These are phyloP conservation scores for Antheraea mylitta DNA, from an alignment of 1,140 invertebrate species.

Conservation along the genomic window DNA sequence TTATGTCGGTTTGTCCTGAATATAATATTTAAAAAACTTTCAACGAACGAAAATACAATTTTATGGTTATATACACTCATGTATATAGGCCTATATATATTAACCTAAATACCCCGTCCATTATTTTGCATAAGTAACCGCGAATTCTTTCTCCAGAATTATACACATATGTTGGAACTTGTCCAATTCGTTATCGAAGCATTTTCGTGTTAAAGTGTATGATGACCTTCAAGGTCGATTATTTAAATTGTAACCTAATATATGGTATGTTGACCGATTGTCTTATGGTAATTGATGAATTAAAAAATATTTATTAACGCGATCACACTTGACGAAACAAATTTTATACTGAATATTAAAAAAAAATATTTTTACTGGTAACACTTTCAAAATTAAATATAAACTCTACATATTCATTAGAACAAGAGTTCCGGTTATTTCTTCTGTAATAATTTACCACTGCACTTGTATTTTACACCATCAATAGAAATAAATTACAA, in stretches of 20 bases:
- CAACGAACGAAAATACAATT: background rate
- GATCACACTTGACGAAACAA: too few species aligned
- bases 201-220: background rate
- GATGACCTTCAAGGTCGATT: constrained; percentile 10
- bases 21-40: too few species aligned
- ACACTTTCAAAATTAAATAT: too few species aligned
- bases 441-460: too few species aligned
- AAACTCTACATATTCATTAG: too few species aligned
- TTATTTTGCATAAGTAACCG: background rate
- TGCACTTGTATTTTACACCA: too few species aligned
- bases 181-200: constrained; percentile 29
- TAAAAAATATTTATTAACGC: background rate
- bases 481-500: too few species aligned
- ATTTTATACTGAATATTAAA: too few species aligned
- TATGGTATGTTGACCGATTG: background rate
- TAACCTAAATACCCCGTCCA: background rate
- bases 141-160: constrained; percentile 20
- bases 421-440: too few species aligned
- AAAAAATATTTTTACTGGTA: too few species aligned
- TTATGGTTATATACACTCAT: background rate
- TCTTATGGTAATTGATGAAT: background rate
- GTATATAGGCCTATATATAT: background rate
- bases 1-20: too few species aligned
- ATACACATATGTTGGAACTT: constrained; percentile 32
- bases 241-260: constrained; percentile 5